Evolutionary conservation across 2,113 vertebrate genomes (phyloP), one percentile per base, ranked within the genome.

Genomic region (Mormyrus lacerda): DNA sequence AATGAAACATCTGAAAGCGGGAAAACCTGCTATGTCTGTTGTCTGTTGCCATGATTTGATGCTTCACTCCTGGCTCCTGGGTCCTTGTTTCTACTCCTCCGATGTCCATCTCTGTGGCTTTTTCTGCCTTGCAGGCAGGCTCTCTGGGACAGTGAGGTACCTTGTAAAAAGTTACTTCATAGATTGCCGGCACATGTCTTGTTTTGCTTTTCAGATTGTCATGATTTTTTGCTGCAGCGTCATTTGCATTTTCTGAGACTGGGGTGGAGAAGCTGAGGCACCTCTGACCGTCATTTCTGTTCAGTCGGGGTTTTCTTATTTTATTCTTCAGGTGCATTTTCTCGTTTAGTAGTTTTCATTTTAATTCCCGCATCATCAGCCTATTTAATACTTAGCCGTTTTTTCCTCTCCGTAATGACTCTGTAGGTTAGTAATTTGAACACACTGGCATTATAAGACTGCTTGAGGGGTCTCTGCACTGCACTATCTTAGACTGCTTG

Each of bases 321-420:
- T 4, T 31, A 79, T 19, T 79, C 15, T 79, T 17, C 15, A 15
- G 69, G 24, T 92, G 21, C 88, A 51, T 51, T 88, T 61, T 13
- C 51, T n/a, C 65, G 35, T 61, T 58, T 48, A 5, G 44, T 48
- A 47, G 61, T 90, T 91, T 90, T 90, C 89, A 90, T 65, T 87
- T 90, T 76, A 90, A 92, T 89, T 1, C 87, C 91, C 24, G 73
- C 48, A 85, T 89, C 92, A 92, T 93, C 89, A 73, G 90, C 90
- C 48, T 83, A 90, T 94, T 94, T 94, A 94, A 94, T 94, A 93
- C 93, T 91, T 94, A 94, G 93, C 93, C 91, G 42, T 92, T 91
- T 53, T 90, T 92, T 92, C 92, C 91, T 89, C 91, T 91, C 82
- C 0, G 4, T 93, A 94, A 94, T 93, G 93, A 94, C 93, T 92